phyloP scores from a whole-genome alignment of 2,113 vertebrate genomes.

The Cavia aperea region DNA sequence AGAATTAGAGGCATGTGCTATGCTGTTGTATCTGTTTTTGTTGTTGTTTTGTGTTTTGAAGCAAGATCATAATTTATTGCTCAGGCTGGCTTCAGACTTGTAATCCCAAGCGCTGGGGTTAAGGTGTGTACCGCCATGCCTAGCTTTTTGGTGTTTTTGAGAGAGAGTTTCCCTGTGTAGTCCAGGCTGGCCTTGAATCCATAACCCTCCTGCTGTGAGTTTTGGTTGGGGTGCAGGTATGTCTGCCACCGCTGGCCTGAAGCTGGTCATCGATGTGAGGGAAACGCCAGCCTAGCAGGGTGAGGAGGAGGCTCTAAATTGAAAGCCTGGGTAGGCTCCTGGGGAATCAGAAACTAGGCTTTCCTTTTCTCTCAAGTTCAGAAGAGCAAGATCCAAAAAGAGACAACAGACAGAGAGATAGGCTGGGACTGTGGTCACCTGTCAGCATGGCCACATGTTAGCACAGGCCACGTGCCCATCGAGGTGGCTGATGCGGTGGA shows the following conservation, averaged over 20 bases:
- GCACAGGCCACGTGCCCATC: background rate
- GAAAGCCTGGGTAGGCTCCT: background rate
- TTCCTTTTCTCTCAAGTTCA: background rate
- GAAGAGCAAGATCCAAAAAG: background rate
- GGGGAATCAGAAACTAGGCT: background rate
- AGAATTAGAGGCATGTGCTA: background rate
- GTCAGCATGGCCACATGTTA: background rate
- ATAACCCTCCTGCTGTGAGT: background rate
- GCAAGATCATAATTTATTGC: background rate
- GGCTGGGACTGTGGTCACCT: rapidly evolving
- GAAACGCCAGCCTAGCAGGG: background rate
- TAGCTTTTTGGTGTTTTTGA: background rate
- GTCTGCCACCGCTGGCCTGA: background rate
- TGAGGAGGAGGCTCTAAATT: background rate
- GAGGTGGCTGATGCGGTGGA: no score
- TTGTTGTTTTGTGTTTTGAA: background rate
- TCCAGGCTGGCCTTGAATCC: background rate
- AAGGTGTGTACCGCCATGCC: no score
- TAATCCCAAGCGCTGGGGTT: background rate
- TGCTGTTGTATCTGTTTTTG: background rate
- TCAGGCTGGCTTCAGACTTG: background rate
- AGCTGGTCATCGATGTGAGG: background rate
- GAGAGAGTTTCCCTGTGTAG: background rate
- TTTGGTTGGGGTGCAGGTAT: background rate
- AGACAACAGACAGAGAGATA: background rate